Percentiles rank a stretch among this genome's conserved stretches.
Conservation (phyloP, 2,888 invertebrate genomes). For the Leptodirus hochenwartii region DNA sequence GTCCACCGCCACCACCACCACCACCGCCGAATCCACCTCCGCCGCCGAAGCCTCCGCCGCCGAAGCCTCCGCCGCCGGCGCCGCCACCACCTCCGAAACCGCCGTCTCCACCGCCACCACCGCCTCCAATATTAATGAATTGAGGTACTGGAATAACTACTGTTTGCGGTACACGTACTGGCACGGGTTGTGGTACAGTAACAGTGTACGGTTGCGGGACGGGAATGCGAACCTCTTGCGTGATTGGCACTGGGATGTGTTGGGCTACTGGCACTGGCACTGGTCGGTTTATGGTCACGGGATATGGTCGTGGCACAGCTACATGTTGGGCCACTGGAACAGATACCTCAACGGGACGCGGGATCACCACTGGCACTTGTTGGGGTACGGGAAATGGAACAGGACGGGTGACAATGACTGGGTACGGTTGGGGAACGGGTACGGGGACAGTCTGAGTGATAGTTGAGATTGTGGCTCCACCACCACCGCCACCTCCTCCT, state of each 20-base stretch:
- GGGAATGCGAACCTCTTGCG: conserved; percentile 20
- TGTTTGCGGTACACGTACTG: conserved; percentile 28
- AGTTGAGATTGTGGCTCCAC: conserved; percentile 19
- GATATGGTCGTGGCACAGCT: conserved; percentile 26
- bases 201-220: conserved; percentile 38
- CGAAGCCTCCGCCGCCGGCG: conserved; percentile 13
- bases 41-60: conserved; percentile 12
- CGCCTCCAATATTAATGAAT: conserved; percentile 27
- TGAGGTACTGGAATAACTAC: conserved; percentile 35
- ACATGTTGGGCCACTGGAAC: conserved; percentile 22
- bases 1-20: conserved; percentile 9
- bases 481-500: conserved; percentile 13
- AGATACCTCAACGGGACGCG: conserved; percentile 28
- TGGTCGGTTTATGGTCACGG: conserved; percentile 23
- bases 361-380: conserved; percentile 12
- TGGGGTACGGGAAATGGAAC: conserved; percentile 34
- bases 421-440: conserved; percentile 24
- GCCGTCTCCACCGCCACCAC: conserved; percentile 15
- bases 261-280: conserved; percentile 25
- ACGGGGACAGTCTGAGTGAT: conserved; percentile 23
- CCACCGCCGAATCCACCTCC: conserved; percentile 12
- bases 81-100: conserved; percentile 12
- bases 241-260: conserved; percentile 24
- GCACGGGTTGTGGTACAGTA: conserved; percentile 33
- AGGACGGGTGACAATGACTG: conserved; percentile 27